Evolutionary conservation across 2,113 vertebrate genomes (phyloP).

Genomic region (Eretmochelys imbricata): DNA sequence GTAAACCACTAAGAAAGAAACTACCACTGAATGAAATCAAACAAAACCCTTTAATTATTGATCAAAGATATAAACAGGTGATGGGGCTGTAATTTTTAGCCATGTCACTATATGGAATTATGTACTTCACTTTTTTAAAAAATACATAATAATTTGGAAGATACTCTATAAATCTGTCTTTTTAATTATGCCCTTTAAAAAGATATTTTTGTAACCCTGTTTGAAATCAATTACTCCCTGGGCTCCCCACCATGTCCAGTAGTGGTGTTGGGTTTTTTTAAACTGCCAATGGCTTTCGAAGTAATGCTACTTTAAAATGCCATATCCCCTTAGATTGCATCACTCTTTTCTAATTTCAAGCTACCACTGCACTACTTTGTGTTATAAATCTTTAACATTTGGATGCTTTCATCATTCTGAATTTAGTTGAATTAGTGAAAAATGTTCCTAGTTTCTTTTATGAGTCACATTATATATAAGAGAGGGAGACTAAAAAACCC

Average conservation of each 20-base stretch:
- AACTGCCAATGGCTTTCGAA: not conserved
- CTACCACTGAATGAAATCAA: conserved; percentile 83
- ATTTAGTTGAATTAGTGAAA: accelerated
- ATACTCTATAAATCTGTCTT: not conserved
- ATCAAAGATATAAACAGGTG: conserved; percentile 81
- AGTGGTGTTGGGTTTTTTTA: not conserved
- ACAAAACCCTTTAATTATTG: conserved; percentile 84
- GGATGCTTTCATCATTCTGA: not conserved
- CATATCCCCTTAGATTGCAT: not conserved
- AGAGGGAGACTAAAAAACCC: not conserved
- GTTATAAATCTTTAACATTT: not conserved
- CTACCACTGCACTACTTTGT: not conserved
- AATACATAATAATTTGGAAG: not conserved
- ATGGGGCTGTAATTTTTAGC: conserved; percentile 65
- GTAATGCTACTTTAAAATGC: not conserved
- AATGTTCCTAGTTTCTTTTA: not conserved
- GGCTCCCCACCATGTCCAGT: not conserved
- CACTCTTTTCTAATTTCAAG: not conserved
- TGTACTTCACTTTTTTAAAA: conserved; percentile 55
- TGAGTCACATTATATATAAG: not conserved
- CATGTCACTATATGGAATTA: conserved; percentile 47
- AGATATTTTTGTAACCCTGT: not conserved
- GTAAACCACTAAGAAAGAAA: conserved; percentile 82
- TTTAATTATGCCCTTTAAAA: not conserved
- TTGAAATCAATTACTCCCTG: not conserved